These are phyloP conservation scores for Griposia aprilina DNA, from an alignment of 2,888 invertebrate genomes.

Conservation along the genomic window DNA sequence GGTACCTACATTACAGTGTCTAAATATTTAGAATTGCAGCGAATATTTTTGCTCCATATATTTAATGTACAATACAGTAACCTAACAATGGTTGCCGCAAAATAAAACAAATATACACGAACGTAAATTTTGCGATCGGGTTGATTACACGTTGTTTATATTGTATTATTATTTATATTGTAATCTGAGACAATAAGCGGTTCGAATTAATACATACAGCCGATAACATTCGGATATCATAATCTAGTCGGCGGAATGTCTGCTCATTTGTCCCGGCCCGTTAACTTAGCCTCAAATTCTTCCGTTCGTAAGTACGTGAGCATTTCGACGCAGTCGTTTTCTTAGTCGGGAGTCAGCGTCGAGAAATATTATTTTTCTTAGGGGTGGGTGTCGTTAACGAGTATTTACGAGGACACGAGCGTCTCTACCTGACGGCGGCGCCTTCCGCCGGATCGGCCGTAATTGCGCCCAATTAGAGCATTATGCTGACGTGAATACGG, in stretches of 20 bases:
- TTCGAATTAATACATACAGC: slow-evolving; percentile 14
- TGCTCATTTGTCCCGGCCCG: slow-evolving; percentile 80
- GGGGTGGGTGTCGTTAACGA: slow-evolving; percentile 87
- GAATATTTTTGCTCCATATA: slow-evolving; percentile 13
- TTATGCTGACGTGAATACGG: slow-evolving; percentile 90
- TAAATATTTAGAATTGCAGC: slow-evolving; percentile 20
- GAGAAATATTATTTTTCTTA: slow-evolving; percentile 88
- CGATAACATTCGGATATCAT: slow-evolving; percentile 31
- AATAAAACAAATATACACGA: slow-evolving; percentile 18
- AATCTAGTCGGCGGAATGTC: slow-evolving; percentile 77
- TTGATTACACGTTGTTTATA: slow-evolving; percentile 24
- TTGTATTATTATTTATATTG: no score
- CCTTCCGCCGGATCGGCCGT: slow-evolving; percentile 87
- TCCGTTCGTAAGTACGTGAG: slow-evolving; percentile 83
- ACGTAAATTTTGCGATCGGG: background rate
- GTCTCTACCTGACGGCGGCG: slow-evolving; percentile 87
- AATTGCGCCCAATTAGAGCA: slow-evolving; percentile 90
- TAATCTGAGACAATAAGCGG: background rate
- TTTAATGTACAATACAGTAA: slow-evolving; percentile 28
- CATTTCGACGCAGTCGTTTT: slow-evolving; percentile 82
- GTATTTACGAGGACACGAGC: slow-evolving; percentile 89
- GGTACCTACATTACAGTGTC: background rate
- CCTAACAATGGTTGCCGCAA: slow-evolving; percentile 15
- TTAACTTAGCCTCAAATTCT: slow-evolving; percentile 84
- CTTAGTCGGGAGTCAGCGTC: slow-evolving; percentile 82